phyloP scores from a whole-genome alignment of 2,888 invertebrate species.

The Athrips mouffetella region DNA sequence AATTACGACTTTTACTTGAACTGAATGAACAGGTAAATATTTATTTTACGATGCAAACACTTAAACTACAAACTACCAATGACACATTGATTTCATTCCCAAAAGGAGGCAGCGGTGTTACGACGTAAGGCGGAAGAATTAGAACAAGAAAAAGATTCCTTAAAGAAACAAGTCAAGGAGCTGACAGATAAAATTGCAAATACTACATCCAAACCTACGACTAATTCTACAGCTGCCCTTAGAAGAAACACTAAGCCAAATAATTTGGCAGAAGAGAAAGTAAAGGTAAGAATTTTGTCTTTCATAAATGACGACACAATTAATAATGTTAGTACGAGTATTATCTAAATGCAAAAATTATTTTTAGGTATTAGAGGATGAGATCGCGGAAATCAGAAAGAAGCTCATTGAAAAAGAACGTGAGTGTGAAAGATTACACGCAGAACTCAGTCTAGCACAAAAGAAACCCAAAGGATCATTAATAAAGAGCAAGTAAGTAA shows the following conservation, averaged over 20 bases:
- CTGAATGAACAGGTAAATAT: constrained; percentile 86
- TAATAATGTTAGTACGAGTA: not conserved
- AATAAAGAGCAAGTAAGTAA: constrained; percentile 81
- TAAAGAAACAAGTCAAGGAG: constrained; percentile 86
- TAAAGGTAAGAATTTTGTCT: constrained; percentile 65
- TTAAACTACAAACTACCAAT: not conserved
- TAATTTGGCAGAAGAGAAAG: constrained; percentile 81
- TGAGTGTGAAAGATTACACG: constrained; percentile 86
- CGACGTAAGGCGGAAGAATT: constrained; percentile 90
- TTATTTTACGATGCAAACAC: not conserved
- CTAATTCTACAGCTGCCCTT: constrained; percentile 46
- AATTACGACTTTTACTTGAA: constrained; percentile 90
- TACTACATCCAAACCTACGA: constrained; percentile 54
- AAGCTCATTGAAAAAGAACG: constrained; percentile 90
- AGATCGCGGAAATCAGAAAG: constrained; percentile 84
- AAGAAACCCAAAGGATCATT: constrained; percentile 81
- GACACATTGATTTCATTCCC: constrained; percentile 16
- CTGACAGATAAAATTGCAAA: constrained; percentile 83
- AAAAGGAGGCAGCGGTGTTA: constrained; percentile 87
- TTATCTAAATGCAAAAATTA: not conserved
- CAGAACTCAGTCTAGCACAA: constrained; percentile 81
- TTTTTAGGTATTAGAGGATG: constrained; percentile 81
- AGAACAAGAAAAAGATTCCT: constrained; percentile 86
- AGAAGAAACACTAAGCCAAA: constrained; percentile 60
- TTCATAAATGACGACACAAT: not conserved